Percentiles rank a stretch among this genome's conserved stretches.
Evolutionary conservation across 2,797 vertebrate species (phyloP).

Genomic region (Neosalanx taihuensis): DNA sequence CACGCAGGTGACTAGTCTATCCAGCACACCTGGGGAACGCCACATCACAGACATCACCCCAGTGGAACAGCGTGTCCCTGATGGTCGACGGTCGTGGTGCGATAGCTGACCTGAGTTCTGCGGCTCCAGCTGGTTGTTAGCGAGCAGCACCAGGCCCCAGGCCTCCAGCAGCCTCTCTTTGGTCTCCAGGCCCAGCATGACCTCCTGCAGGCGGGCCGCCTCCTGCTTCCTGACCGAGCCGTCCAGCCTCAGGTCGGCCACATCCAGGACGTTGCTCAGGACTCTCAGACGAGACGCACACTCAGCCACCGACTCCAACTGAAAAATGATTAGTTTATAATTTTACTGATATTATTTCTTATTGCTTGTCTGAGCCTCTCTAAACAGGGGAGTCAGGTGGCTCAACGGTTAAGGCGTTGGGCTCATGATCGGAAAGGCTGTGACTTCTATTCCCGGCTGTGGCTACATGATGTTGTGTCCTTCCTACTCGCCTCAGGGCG

Average conservation of each 20-base stretch:
- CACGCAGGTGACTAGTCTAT: constrained; percentile 74
- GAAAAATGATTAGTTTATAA: constrained; percentile 22
- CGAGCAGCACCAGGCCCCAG: constrained; percentile 81
- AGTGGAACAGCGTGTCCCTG: no score
- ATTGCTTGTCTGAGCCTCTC: no score
- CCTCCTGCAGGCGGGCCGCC: constrained; percentile 74
- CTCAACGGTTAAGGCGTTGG: no score
- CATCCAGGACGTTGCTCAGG: constrained; percentile 75
- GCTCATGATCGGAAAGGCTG: no score
- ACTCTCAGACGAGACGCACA: constrained; percentile 77
- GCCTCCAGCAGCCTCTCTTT: constrained; percentile 85
- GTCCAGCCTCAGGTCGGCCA: constrained; percentile 68
- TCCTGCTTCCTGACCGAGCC: constrained; percentile 71
- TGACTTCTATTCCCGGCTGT: no score
- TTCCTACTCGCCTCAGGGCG: no score
- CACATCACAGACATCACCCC: background rate
- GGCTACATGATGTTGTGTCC: no score
- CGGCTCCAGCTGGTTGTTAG: constrained; percentile 82
- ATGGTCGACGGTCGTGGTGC: no score
- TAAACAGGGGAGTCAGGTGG: no score
- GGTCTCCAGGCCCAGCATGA: constrained; percentile 73
- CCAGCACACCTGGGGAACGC: constrained; percentile 67
- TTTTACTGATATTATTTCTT: no score
- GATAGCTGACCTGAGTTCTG: constrained; percentile 75
- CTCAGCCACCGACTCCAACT: constrained; percentile 83